Conservation (phyloP, 2,888 invertebrate species). For the Seladonia tumulorum region DNA sequence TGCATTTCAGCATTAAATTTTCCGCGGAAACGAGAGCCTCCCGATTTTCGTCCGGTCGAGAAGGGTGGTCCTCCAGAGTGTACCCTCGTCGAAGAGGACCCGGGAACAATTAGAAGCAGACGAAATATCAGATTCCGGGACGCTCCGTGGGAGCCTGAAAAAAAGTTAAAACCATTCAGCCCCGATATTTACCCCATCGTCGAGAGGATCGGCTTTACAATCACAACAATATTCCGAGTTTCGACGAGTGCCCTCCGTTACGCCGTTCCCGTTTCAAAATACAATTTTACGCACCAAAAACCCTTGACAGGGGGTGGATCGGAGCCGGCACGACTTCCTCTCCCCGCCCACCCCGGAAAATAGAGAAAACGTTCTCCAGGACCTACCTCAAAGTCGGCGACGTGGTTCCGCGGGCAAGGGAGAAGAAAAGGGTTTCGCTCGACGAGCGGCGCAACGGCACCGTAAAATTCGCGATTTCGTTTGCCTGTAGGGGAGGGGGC, state of each 20-base stretch:
- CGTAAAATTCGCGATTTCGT: constrained; percentile 56
- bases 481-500: constrained; percentile 12
- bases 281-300: constrained; percentile 5
- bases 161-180: constrained; percentile 9
- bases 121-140: background rate
- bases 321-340: background rate
- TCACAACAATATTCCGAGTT: background rate
- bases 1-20: background rate
- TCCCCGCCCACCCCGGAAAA: constrained; percentile 3
- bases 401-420: constrained; percentile 13
- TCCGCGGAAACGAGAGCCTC: background rate
- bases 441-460: constrained; percentile 39
- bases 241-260: constrained; percentile 11
- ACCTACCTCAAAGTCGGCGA: constrained; percentile 58
- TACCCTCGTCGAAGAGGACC: background rate
- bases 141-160: background rate
- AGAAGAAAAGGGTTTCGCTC: constrained; percentile 69
- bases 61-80: background rate
- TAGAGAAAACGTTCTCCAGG: constrained; percentile 28
- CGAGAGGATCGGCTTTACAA: background rate
- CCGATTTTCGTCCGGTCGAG: background rate
- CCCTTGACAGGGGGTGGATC: constrained; percentile 9
- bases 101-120: background rate
- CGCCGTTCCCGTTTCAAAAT: background rate
- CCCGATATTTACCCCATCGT: constrained; percentile 7